Evolutionary conservation across 1,140 invertebrate genomes (phyloP).

Genomic region (Reticulitermes speratus): DNA sequence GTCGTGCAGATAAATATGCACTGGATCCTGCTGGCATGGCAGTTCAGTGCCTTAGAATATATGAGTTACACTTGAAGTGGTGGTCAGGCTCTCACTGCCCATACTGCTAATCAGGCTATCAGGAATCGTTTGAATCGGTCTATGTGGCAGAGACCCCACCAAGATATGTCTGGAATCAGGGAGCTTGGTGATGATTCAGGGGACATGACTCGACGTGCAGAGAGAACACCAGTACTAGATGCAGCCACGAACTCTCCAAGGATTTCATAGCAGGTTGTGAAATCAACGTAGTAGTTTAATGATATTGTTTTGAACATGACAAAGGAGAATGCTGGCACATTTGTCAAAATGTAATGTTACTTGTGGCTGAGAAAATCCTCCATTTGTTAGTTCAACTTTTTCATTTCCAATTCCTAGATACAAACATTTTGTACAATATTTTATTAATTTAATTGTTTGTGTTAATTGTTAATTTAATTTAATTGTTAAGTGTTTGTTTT

Average conservation of each 20-base stretch:
- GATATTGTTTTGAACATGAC: not conserved
- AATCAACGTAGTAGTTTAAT: not conserved
- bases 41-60: too few species aligned
- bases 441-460: too few species aligned
- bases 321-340: not conserved
- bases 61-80: too few species aligned
- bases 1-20: too few species aligned
- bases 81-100: too few species aligned
- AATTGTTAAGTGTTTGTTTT: too few species aligned
- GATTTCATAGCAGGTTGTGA: conserved; percentile 42
- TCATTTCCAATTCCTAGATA: too few species aligned
- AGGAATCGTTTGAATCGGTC: conserved; percentile 46
- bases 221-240: conserved; percentile 45
- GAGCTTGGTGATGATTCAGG: conserved; percentile 49
- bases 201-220: conserved; percentile 47
- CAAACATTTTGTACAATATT: too few species aligned
- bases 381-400: too few species aligned
- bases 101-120: conserved; percentile 41
- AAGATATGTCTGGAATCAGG: conserved; percentile 48
- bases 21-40: too few species aligned
- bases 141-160: conserved; percentile 48
- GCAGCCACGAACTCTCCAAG: conserved; percentile 39
- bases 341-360: not conserved
- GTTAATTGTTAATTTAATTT: too few species aligned
- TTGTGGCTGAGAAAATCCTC: too few species aligned